phyloP scores from a whole-genome alignment of 2,113 vertebrate genomes.

The Archocentrus centrarchus region DNA sequence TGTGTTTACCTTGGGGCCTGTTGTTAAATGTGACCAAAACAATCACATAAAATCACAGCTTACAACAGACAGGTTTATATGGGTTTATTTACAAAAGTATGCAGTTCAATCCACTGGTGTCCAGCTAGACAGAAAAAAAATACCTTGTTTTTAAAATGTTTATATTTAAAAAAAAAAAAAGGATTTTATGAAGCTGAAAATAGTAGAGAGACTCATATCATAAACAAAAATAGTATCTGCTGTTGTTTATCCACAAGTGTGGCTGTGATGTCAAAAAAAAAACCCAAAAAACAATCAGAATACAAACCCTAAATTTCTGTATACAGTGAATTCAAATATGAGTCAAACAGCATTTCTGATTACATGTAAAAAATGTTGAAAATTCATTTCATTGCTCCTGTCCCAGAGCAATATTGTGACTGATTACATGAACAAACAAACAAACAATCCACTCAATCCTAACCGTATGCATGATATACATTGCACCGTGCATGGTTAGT shows the following conservation, averaged over 20 bases:
- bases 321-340: slow-evolving; percentile 55
- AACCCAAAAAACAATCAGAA: slow-evolving; percentile 43
- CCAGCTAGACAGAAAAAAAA: slow-evolving; percentile 13
- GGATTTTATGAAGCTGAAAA: slow-evolving; percentile 16
- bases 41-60: slow-evolving; percentile 52
- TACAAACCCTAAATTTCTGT: slow-evolving; percentile 67
- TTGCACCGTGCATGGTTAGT: slow-evolving; percentile 57
- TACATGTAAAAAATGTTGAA: slow-evolving; percentile 46
- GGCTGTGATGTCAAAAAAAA: slow-evolving; percentile 3
- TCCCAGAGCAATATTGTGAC: slow-evolving; percentile 8
- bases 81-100: slow-evolving; percentile 56
- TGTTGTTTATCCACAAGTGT: slow-evolving; percentile 12
- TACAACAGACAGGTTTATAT: slow-evolving; percentile 54
- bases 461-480: slow-evolving; percentile 54
- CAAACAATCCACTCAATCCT: slow-evolving; percentile 48
- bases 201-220: slow-evolving; percentile 25
- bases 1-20: slow-evolving; percentile 21
- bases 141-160: slow-evolving; percentile 26
- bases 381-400: slow-evolving; percentile 21
- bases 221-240: neutral
- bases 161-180: neutral
- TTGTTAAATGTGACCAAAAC: slow-evolving; percentile 39
- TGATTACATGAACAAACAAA: slow-evolving; percentile 30
- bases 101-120: slow-evolving; percentile 54
- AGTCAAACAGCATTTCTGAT: slow-evolving; percentile 9